These are phyloP conservation scores for Argynnis bischoffii DNA, from an alignment of 2,888 invertebrate species.

Conservation along the genomic window DNA sequence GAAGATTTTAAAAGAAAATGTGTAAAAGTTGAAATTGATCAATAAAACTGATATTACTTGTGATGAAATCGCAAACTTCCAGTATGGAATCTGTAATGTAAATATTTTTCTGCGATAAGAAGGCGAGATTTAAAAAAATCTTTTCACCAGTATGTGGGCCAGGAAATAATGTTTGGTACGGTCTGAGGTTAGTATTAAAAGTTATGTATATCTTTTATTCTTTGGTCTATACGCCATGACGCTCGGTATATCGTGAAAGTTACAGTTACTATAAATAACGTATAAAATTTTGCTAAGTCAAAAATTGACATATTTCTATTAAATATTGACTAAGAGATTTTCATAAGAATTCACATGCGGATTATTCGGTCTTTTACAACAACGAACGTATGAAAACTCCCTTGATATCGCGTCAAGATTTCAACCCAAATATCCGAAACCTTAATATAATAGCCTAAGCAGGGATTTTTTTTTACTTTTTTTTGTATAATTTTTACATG, in stretches of 20 bases:
- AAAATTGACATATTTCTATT: slow-evolving; percentile 81
- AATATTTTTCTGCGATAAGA: slow-evolving; percentile 9
- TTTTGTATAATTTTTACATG: slow-evolving; percentile 75
- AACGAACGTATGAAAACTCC: slow-evolving; percentile 62
- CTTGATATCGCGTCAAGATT: slow-evolving; percentile 69
- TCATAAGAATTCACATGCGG: slow-evolving; percentile 81
- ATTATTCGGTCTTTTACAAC: slow-evolving; percentile 56
- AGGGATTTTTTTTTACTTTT: slow-evolving; percentile 74
- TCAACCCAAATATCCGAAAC: slow-evolving; percentile 73
- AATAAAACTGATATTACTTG: background rate
- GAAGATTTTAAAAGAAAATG: background rate
- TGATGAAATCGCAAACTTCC: background rate
- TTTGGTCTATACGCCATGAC: slow-evolving; percentile 79
- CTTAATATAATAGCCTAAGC: slow-evolving; percentile 78
- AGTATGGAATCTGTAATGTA: slow-evolving; percentile 3
- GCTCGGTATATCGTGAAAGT: slow-evolving; percentile 71
- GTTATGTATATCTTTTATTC: slow-evolving; percentile 75
- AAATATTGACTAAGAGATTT: slow-evolving; percentile 80
- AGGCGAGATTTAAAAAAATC: slow-evolving; percentile 22
- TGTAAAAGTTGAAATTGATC: background rate
- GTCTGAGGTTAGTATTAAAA: slow-evolving; percentile 79
- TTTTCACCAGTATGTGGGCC: slow-evolving; percentile 54
- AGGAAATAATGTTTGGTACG: slow-evolving; percentile 79
- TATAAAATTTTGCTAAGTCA: slow-evolving; percentile 83
- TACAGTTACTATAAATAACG: slow-evolving; percentile 77